Base-by-base conservation (phyloP, 1,140 invertebrate species). In the Archivesica marissinica region DNA sequence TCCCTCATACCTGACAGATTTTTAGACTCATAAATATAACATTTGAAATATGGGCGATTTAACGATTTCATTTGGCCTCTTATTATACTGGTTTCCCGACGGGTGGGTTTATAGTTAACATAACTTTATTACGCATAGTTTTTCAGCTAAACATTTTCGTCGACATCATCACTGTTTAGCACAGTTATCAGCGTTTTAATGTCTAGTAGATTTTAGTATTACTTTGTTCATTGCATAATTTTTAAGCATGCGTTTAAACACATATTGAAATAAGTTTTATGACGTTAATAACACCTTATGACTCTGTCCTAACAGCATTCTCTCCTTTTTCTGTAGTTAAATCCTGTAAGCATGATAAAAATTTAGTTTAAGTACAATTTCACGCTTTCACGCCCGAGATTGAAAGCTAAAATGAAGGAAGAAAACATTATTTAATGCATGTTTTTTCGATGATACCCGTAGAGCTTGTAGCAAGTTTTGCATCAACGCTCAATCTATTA, bases 31-130 rank as follows among this genome's bases (percentile, higher is more conserved):
- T 81, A 81, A 81, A 81, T 72, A 81, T 81, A 56, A 56, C 79
- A 68, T 72, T 59, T 81, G 47, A 81, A 72, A 81, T 81, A 81
- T 81, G 79, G 79, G 79, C 33, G 47, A 47, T 72, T 81, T 81
- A 72, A 81, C 72, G 47, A 72, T 66, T 25, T 47, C 52, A 66
- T 44, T 41, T 50, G 39, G 66, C 47, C 38, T 6, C 44, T 39
- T 25, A 23, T 44, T 13, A 44, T 72, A 64, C 59, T 20, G 15
- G 59, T 35, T 33, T 35, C 59, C 59, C 1, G 30, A 33, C 59
- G 13, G 38, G 59, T 30, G 59, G 59, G 23, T 64, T 64, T 17
- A 33, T 35, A 64, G 28, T 25, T 64, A 35, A 2, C 20, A 1
- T 23, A 59, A n/a, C 23, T 59, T 59, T 59, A 28, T 28, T 59